A percentile compares a stretch with the other conserved stretches of the same genome.
Conservation (phyloP, 1,140 invertebrate genomes). For the Sycophaga agraensis region DNA sequence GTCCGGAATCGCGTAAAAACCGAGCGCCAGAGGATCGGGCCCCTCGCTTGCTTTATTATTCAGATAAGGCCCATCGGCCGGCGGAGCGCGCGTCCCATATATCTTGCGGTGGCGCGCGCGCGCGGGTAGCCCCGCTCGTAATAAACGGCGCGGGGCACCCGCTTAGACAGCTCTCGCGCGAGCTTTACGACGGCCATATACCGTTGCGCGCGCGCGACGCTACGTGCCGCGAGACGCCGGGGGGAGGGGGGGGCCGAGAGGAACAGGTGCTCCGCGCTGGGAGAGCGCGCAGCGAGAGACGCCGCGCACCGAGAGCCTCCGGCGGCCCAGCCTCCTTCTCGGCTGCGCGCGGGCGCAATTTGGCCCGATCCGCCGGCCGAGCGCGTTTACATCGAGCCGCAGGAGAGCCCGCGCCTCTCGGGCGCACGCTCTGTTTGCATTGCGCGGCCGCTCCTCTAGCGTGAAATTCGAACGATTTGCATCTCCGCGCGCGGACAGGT, state of each 20-base stretch:
- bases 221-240: too few species aligned
- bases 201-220: too few species aligned
- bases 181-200: constrained; percentile 12
- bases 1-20: too few species aligned
- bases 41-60: too few species aligned
- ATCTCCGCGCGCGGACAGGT: background rate
- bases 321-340: background rate
- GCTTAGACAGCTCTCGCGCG: constrained; percentile 10
- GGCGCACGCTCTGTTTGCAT: background rate
- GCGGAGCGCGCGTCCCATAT: too few species aligned
- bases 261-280: constrained; percentile 5
- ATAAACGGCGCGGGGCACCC: background rate
- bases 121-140: background rate
- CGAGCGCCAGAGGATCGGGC: too few species aligned
- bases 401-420: too few species aligned
- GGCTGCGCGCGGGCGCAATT: background rate
- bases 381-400: background rate
- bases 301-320: background rate
- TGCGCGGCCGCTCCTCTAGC: background rate
- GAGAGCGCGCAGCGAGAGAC: background rate
- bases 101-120: too few species aligned
- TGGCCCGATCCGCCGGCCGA: background rate
- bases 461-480: constrained; percentile 10
- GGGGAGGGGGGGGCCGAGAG: background rate
- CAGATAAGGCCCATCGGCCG: too few species aligned